Evolutionary conservation across 2,797 vertebrate genomes (phyloP).

Genomic region (Etheostoma nigrum): DNA sequence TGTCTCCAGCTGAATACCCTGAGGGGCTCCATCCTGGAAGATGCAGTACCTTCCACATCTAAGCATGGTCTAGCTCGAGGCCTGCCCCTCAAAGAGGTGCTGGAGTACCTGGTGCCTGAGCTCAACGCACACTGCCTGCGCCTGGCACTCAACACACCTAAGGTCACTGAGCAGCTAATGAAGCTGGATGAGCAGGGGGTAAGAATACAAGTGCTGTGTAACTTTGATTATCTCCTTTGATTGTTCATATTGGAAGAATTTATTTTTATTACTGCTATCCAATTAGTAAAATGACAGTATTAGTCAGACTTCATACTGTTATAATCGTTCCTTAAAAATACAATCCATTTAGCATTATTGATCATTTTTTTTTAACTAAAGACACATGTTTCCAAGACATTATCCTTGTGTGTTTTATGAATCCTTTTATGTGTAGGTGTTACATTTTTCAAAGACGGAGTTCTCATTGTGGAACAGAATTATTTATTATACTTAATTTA

Average conservation of each 20-base stretch:
- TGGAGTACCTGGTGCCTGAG: conserved; percentile 96
- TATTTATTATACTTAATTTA: conserved; percentile 25
- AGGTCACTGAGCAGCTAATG: conserved; percentile 98
- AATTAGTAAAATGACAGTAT: neutral
- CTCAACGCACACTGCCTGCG: conserved; percentile 95
- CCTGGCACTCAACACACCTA: conserved; percentile 97
- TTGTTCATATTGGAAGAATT: neutral
- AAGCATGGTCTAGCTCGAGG: conserved; percentile 96
- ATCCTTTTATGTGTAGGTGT: conserved; percentile 28
- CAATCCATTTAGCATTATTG: neutral
- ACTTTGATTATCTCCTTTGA: neutral
- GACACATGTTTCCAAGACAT: neutral
- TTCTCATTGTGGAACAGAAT: conserved; percentile 19
- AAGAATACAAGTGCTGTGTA: conserved; percentile 33
- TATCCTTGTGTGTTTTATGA: conserved; percentile 20
- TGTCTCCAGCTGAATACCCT: conserved; percentile 91
- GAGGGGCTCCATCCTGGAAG: conserved; percentile 95
- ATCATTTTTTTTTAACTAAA: neutral
- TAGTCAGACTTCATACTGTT: neutral
- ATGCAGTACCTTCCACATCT: conserved; percentile 95
- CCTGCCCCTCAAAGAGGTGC: conserved; percentile 95
- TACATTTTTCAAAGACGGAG: conserved; percentile 10
- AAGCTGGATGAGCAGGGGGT: conserved; percentile 99
- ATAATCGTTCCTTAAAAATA: neutral
- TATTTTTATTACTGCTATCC: neutral